Evolutionary conservation across 2,888 invertebrate species (phyloP).

Genomic region (Crocallis elinguaria): DNA sequence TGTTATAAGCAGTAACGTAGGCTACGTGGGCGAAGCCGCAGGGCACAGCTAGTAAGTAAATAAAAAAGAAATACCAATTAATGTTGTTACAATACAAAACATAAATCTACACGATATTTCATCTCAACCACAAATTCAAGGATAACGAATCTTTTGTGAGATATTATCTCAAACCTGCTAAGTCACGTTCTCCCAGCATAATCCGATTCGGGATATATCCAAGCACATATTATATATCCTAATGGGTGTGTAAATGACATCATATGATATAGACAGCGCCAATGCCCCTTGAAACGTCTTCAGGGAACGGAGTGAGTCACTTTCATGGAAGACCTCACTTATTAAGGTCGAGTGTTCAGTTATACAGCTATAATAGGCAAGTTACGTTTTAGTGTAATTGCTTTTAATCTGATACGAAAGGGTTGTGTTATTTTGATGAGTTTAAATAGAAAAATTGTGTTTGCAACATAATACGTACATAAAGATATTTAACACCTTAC

Average conservation of each 20-base stretch:
- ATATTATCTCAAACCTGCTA: background rate
- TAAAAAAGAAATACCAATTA: too few species aligned
- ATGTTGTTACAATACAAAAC: too few species aligned
- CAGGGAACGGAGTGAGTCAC: constrained; percentile 19
- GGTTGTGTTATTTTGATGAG: too few species aligned
- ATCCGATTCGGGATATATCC: background rate
- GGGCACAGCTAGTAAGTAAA: too few species aligned
- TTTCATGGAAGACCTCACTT: constrained; percentile 13
- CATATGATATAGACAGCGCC: constrained; percentile 16
- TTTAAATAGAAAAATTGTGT: too few species aligned
- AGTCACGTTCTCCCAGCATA: background rate
- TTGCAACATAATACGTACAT: too few species aligned
- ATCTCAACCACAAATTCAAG: too few species aligned
- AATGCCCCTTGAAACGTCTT: constrained; percentile 16
- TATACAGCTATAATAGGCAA: background rate
- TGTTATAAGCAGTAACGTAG: too few species aligned
- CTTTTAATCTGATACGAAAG: background rate
- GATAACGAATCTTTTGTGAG: background rate
- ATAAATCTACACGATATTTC: too few species aligned
- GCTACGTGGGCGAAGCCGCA: too few species aligned
- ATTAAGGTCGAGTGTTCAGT: constrained; percentile 9
- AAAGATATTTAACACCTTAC: too few species aligned
- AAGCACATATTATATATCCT: background rate
- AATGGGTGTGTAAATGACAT: constrained; percentile 21
- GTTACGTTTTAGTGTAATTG: too few species aligned